Evolutionary conservation across 2,113 vertebrate genomes (phyloP).

Genomic region (Eulemur rufifrons): DNA sequence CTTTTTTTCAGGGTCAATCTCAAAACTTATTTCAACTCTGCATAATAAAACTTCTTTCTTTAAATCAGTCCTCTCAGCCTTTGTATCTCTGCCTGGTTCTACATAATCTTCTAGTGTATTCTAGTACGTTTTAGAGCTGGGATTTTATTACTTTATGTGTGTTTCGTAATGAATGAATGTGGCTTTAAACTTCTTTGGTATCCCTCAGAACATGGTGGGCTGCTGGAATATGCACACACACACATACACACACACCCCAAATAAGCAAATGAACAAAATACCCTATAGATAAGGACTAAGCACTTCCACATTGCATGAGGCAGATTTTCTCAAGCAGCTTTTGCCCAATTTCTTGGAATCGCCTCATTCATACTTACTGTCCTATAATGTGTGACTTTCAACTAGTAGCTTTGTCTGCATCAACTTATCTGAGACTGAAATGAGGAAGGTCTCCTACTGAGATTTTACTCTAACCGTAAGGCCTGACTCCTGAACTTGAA

Average conservation of each 20-base stretch:
- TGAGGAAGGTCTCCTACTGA: background rate
- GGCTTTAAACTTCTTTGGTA: background rate
- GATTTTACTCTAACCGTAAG: background rate
- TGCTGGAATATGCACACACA: background rate
- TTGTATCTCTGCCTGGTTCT: background rate
- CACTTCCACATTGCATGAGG: background rate
- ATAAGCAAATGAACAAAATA: background rate
- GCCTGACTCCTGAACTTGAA: background rate
- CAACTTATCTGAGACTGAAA: fast-evolving
- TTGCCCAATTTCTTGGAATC: background rate
- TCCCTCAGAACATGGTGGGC: background rate
- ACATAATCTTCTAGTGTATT: background rate
- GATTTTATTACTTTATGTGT: background rate
- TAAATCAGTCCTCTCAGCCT: background rate
- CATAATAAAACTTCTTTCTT: background rate
- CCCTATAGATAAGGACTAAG: background rate
- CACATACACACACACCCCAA: background rate
- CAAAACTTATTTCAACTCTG: background rate
- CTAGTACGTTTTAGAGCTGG: background rate
- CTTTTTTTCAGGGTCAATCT: background rate
- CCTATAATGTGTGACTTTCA: background rate
- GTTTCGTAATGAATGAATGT: background rate
- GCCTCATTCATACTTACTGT: background rate
- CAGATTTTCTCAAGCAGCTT: background rate
- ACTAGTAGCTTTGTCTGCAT: background rate